Evolutionary conservation across 2,888 invertebrate species (phyloP), one percentile per base, ranked within the genome.

Genomic region (Coelinius sp.): DNA sequence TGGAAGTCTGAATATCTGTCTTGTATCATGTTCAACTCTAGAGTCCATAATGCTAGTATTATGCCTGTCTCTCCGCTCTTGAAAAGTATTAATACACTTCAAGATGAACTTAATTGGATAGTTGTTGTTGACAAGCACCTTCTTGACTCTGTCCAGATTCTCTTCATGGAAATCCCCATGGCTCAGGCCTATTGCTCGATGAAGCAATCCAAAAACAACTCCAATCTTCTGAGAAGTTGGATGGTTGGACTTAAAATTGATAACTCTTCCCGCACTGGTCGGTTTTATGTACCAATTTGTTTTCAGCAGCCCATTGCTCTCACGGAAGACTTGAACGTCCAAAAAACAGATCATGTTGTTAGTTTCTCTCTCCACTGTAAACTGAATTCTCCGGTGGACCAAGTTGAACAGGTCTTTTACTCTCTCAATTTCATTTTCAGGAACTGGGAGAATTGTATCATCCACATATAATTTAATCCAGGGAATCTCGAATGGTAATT

Each of bases 401-500:
- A 6, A 41, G 22, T 64, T 64, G 44, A 64, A 64, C n/a, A 2
- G 7, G n/a, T 35, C 17, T 10, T 17, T 31, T 0, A 20, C 6
- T 7, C 10, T 14, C 12, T 62, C 17, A 10, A 35, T 35, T 17
- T 62, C 35, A 35, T 35, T 20, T 6, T 38, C 38, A 0, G 62
- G 62, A n/a, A 62, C 20, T 7, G 17, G n/a, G 14, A 62, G 8
- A n/a, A 62, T 12, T 17, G 62, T 35, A 35, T 62, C 62, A 17
- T 38, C 62, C 20, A 62, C 35, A 62, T 62, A 62, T 10, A 62
- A n/a, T 41, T 10, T 64, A 41, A 24, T 64, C 10, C 31, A 62
- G n/a, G 44, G 64, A 20, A 64, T 20, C 2, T 38, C 14, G n/a
- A 64, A 64, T 3, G 3, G 8, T 38, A 64, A 24, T 10, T 8